A percentile compares a stretch with the other conserved stretches of the same genome.
Conservation (phyloP, 2,888 invertebrate genomes). For the Synanthedon vespiformis region DNA sequence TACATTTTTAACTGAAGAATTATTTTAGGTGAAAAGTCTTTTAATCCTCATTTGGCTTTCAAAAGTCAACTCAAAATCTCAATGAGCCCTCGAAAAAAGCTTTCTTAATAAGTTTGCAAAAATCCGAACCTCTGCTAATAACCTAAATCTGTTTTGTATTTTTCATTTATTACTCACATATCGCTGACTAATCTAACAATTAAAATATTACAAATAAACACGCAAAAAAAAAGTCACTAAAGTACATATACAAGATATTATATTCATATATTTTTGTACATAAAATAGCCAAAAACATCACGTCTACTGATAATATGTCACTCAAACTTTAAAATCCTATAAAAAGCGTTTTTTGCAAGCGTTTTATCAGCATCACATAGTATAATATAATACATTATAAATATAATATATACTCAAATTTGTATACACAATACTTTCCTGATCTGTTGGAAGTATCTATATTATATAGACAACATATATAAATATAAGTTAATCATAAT, state of each 20-base stretch:
- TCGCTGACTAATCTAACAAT: too few species aligned
- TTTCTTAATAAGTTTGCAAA: too few species aligned
- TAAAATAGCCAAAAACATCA: conserved; percentile 60
- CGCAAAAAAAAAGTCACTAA: background rate
- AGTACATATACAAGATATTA: background rate
- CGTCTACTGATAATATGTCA: conserved; percentile 26
- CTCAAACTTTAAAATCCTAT: conserved; percentile 7
- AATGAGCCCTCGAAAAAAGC: too few species aligned
- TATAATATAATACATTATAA: background rate
- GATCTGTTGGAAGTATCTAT: conserved; percentile 39
- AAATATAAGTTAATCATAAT: conserved; percentile 12
- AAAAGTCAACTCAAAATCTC: too few species aligned
- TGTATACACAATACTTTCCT: conserved; percentile 26
- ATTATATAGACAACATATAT: conserved; percentile 12
- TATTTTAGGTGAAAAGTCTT: too few species aligned
- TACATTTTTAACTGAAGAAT: too few species aligned
- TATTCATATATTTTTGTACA: conserved; percentile 20
- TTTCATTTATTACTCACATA: too few species aligned
- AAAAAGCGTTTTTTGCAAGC: conserved; percentile 2
- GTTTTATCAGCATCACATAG: background rate
- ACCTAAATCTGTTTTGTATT: too few species aligned
- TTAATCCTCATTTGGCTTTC: too few species aligned
- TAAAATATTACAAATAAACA: conserved; percentile 1
- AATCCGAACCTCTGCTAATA: too few species aligned
- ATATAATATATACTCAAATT: background rate